Evolutionary conservation across 1,140 invertebrate species (phyloP), one percentile per base, ranked within the genome.

Genomic region (Drosophila miranda): DNA sequence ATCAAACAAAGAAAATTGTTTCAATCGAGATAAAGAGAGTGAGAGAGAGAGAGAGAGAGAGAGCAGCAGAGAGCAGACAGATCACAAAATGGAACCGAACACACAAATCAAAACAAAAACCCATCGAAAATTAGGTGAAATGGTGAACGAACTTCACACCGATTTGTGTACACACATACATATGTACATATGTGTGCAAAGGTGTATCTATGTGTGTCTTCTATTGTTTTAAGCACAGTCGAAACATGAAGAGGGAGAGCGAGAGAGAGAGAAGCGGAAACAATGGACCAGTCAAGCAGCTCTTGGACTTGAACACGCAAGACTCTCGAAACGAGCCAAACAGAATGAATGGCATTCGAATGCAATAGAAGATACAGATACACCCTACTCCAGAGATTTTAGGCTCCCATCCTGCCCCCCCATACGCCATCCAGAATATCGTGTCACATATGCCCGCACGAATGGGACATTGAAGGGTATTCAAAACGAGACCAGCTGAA

Each of bases 91-190:
- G 52, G 51, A 56, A 70, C 50, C 28, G 9, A 50, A 38, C 48
- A 56, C 56, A 63, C 56, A 68, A 64, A 69, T 83, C 45, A 64
- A 60, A 72, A 44, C 26, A 72, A 52, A 70, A 64, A 69, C 57
- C 53, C 66, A 64, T 57, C 45, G 66, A 79, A 86, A 84, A 86
- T 80, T 86, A 79, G 81, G 81, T 84, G 76, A 84, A 84, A 86
- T 86, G 81, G 81, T 84, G 64, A 84, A 84, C 78, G 81, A 84
- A 80, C 81, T 81, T 76, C 56, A 49, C 54, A 61, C 56, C 46
- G 57, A 49, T 55, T 60, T 52, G 44, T 70, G 63, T 59, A 54
- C 23, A 23, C 16, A 23, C 3, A 23, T 3, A 23, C 0, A 23
- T 0, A 23, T 5, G 13, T 68, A 41, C 38, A 57, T 34, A 41